Percentiles rank a stretch among this genome's conserved stretches.
phyloP scores from a whole-genome alignment of 2,888 invertebrate genomes.

The Neoitamus cyanurus region DNA sequence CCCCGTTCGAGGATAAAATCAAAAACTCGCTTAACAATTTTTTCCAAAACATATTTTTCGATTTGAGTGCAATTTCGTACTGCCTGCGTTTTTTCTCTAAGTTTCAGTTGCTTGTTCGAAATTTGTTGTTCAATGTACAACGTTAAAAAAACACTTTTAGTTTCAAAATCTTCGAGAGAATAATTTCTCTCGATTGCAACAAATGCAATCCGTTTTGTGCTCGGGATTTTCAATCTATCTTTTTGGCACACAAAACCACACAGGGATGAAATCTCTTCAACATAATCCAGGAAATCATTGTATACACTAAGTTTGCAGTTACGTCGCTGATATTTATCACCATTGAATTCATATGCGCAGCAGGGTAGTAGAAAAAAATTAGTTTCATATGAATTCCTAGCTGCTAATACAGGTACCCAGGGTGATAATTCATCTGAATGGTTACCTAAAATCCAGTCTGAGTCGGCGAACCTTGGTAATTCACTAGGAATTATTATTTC shows the following conservation, averaged over 20 bases:
- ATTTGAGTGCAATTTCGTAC: constrained; percentile 90
- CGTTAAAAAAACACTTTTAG: constrained; percentile 48
- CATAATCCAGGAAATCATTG: constrained; percentile 77
- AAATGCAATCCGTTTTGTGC: constrained; percentile 90
- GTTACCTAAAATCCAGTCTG: constrained; percentile 96
- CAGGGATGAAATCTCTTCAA: constrained; percentile 70
- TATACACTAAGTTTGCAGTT: constrained; percentile 82
- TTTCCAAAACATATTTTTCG: constrained; percentile 72
- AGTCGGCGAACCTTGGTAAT: constrained; percentile 70
- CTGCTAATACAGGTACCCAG: constrained; percentile 95
- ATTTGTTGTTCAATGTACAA: not conserved
- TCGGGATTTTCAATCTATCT: constrained; percentile 94
- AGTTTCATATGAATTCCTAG: constrained; percentile 77
- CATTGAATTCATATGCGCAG: constrained; percentile 92
- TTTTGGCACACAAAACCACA: constrained; percentile 81
- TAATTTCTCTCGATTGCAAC: constrained; percentile 72
- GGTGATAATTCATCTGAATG: constrained; percentile 99
- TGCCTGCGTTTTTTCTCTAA: constrained; percentile 75
- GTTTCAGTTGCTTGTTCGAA: constrained; percentile 70
- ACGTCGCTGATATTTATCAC: constrained; percentile 81
- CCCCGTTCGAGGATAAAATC: constrained; percentile 60
- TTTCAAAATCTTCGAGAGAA: constrained; percentile 60
- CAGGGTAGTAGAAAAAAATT: constrained; percentile 94
- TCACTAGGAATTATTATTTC: constrained; percentile 77
- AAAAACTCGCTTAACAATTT: constrained; percentile 75